Base-by-base conservation (phyloP, 1,140 invertebrate genomes). In the Leptestheria dahalacensis region DNA sequence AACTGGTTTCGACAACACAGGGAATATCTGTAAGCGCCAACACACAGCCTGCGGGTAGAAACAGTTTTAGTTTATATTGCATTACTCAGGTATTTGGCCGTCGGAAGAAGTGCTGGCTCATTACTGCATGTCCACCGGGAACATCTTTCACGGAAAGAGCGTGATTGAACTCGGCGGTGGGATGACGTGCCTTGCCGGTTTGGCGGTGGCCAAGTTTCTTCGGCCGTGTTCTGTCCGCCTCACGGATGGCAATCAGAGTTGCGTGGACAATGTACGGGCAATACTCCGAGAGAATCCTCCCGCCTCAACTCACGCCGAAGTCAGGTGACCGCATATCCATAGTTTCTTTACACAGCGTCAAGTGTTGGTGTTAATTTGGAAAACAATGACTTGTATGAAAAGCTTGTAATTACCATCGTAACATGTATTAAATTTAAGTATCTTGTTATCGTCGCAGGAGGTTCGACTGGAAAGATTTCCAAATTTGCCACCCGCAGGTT, bases 1-100 rank as follows among this genome's bases (percentile, higher is more conserved):
- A 23, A 82, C 83, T 69, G 88, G 88, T 1, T 91, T 90, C 72
- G 90, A 92, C 69, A 91, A 91, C 65, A 92, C 88, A 1, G 88
- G 88, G n/a, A 91, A 91, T 72, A 80, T 91, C 2, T 89, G 87
- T 75, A 68, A 72, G 72, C 72, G 59, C 20, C 0, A 53, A 41
- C 18, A 50, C 56, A 28, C 12, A 52, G n/a, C 51, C 47, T 26
- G 20, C 15, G 41, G 48, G 28, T 48, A 15, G 33, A 24, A 21
- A 2, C 28, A 25, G 1, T 23, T 24, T 24, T 12, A 47, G 18
- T 48, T 9, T 33, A 48, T 18, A 55, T 53, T 61, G 24, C 61
- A 21, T 66, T 66, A 9, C 57, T 72, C 71, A 60, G 58, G 58
- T 73, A 81, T 91, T 1, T 92, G 88, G 88, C 88, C 88, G 10